Evolutionary conservation across 1,140 invertebrate species (phyloP), one percentile per base, ranked within the genome.

Genomic region (Drosophila truncata): DNA sequence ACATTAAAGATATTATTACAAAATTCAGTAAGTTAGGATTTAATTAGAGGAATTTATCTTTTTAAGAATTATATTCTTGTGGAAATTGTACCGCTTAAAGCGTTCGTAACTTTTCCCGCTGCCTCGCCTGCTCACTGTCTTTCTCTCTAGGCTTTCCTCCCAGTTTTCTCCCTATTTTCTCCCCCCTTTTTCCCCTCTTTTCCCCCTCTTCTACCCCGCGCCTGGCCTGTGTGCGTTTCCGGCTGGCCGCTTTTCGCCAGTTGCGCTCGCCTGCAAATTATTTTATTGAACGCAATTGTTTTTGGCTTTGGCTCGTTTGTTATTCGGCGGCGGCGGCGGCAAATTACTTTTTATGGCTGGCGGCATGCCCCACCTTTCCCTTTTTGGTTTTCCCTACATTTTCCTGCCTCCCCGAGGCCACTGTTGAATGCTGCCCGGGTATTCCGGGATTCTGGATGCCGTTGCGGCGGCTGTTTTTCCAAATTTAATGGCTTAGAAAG

Each of bases 401-500:
- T 9, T 18, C 42, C 11, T 20, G 16, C 16, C 16, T 0, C 6
- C 42, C 42, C 1, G 10, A 25, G 44, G 44, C 65, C 50, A 16
- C 50, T 59, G 65, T 71, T 71, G 69, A 71, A 71, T 72, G 31
- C 27, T 72, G 31, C 27, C 18, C 27, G 52, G 52, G 50, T 35
- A 39, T 23, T 29, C 61, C 61, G 14, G 61, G 61, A 60, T 20
- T 37, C 58, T 14, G 29, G 37, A 47, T 60, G 71, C 54, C 64
- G 71, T 62, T 83, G 82, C 46, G 72, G 82, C 83, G 83, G 83
- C 85, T 90, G 81, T 84, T 88, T 81, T 82, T 70, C 75, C 75
- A 87, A 91, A 92, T 83, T 92, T 91, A 92, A 92, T 92, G 91
- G 86, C 86, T 80, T 87, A 91, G 91, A 92, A 92, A 92, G 81